Percentiles rank a stretch among this genome's conserved stretches.
phyloP scores from a whole-genome alignment of 2,888 invertebrate genomes.

The Abrostola tripartita region DNA sequence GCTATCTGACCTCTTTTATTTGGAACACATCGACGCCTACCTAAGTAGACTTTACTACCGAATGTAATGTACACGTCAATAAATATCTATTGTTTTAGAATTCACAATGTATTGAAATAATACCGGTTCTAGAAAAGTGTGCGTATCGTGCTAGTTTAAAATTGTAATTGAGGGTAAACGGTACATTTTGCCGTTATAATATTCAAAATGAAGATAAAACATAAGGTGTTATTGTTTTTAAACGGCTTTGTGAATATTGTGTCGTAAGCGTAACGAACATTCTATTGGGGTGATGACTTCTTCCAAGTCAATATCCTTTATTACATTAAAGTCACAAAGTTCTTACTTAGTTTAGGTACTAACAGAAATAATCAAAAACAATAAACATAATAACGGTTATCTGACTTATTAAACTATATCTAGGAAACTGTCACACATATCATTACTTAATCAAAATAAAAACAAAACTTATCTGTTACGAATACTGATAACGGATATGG shows the following conservation, averaged over 20 bases:
- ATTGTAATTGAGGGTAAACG: conserved; percentile 41
- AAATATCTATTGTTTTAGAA: conserved; percentile 19
- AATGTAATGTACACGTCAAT: conserved; percentile 15
- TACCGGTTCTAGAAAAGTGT: conserved; percentile 15
- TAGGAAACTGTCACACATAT: not conserved
- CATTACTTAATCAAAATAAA: too few species aligned
- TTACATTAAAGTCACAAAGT: too few species aligned
- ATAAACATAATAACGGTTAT: too few species aligned
- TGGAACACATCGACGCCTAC: conserved; percentile 19
- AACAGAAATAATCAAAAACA: too few species aligned
- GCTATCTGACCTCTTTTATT: conserved; percentile 44
- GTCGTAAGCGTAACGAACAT: not conserved
- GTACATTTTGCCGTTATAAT: conserved; percentile 46
- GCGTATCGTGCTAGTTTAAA: conserved; percentile 27
- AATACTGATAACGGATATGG: not conserved
- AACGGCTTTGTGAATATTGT: conserved; percentile 19
- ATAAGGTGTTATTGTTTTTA: conserved; percentile 35
- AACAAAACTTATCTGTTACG: too few species aligned
- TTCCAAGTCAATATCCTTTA: not conserved
- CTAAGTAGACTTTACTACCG: conserved; percentile 18
- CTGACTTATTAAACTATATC: not conserved
- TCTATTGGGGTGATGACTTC: not conserved
- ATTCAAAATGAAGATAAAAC: conserved; percentile 33
- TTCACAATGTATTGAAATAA: conserved; percentile 9
- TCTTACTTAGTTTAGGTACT: too few species aligned